A percentile compares a stretch with the other conserved stretches of the same genome.
These are phyloP conservation scores for Drosophila dives DNA, from an alignment of 2,888 invertebrate species.

Conservation along the genomic window DNA sequence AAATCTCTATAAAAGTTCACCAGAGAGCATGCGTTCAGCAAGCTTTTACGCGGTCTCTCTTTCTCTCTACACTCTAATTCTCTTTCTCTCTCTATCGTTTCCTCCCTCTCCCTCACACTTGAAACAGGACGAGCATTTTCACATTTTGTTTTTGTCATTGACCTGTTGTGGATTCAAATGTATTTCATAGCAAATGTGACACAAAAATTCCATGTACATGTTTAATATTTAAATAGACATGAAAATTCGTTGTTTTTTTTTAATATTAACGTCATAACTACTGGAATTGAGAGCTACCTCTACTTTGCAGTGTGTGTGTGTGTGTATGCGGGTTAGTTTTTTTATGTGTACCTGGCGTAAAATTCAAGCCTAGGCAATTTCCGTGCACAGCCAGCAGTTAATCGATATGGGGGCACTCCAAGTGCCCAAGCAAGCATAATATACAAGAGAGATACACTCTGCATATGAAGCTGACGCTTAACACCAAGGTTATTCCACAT, in stretches of 20 bases:
- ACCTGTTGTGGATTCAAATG: constrained; percentile 66
- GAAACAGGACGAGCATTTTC: constrained; percentile 47
- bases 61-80: not conserved
- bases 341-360: constrained; percentile 57
- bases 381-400: constrained; percentile 36
- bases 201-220: not conserved
- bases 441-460: constrained; percentile 14
- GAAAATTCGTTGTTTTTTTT: not conserved
- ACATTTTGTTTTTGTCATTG: constrained; percentile 78
- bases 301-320: not conserved
- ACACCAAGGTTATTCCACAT: not conserved
- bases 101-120: constrained; percentile 6
- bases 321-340: constrained; percentile 12
- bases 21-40: constrained; percentile 72
- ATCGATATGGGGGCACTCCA: constrained; percentile 50
- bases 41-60: constrained; percentile 55
- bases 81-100: constrained; percentile 3
- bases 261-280: not conserved
- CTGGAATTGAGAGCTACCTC: not conserved
- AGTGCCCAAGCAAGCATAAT: constrained; percentile 22
- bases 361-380: constrained; percentile 47
- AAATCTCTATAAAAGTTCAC: constrained; percentile 73
- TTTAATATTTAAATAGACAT: not conserved
- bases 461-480: constrained; percentile 6
- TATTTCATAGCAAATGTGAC: constrained; percentile 7